Base-by-base conservation (phyloP, 1,140 invertebrate genomes). In the Harpegnathos saltator region DNA sequence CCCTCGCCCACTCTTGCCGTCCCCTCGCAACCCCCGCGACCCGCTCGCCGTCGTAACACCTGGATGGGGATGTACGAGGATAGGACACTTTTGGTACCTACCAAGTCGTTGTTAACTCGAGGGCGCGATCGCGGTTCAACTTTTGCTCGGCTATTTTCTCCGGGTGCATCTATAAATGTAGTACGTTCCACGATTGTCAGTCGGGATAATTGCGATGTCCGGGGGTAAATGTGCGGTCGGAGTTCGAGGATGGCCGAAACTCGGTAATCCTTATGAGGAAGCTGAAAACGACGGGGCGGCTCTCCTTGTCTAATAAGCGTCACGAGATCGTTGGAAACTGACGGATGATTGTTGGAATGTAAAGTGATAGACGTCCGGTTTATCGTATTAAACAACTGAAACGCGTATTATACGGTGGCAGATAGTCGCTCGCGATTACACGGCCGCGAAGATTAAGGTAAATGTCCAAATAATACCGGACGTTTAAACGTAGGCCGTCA, bases 31-130 rank as follows among this genome's bases (percentile, higher is more conserved):
- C 38, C 38, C 38, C 9, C 38, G 7, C n/a, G n/a, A n/a, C n/a
- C n/a, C n/a, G 11, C 38, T 44, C 38, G 38, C 7, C n/a, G n/a
- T 69, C 38, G 26, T 62, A 62, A 75, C 44, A 75, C 52, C 75
- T 71, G 65, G 17, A 26, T 1, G 15, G 26, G 22, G 48, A 44
- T 19, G 52, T 17, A 17, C 63, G 14, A 69, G 69, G 65, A 80
- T 58, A 59, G 33, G 65, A 29, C 48, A 69, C 63, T 58, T n/a
- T n/a, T 58, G 52, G n/a, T 17, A 33, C 71, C 24, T 58, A 12
- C 5, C 50, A 14, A n/a, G 38, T 9, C 33, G 50, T 3, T 17
- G 17, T 22, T 52, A 48, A 52, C 15, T 26, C 17, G 22, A 5
- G 15, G 14, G 33, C 11, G 9, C 44, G 62, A 77, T 66, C 26